These are phyloP conservation scores for Hipparchia sbordonii DNA, from an alignment of 2,888 invertebrate genomes.

Conservation along the genomic window DNA sequence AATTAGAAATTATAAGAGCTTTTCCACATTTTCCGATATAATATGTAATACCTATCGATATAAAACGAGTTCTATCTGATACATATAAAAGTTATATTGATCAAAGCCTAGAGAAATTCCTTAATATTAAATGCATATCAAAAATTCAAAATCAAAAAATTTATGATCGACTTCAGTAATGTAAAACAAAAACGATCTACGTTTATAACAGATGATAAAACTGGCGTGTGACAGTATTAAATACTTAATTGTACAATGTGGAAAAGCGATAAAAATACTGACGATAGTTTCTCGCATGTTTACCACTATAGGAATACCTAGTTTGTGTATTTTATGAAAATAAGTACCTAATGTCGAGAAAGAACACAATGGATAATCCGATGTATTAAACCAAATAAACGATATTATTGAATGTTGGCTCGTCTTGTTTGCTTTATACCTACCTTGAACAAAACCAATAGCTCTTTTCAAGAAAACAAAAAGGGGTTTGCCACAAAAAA, in stretches of 20 bases:
- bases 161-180: no score
- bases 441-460: background rate
- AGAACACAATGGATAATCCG: background rate
- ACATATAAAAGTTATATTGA: no score
- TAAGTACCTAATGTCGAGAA: background rate
- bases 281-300: background rate
- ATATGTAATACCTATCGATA: no score
- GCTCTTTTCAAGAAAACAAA: background rate
- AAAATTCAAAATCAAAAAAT: no score
- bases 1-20: slow-evolving; percentile 6
- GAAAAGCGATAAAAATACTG: background rate
- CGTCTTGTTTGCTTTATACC: background rate
- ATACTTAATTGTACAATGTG: background rate
- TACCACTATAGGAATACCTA: background rate
- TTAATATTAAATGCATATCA: no score
- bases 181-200: no score
- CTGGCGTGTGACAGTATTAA: no score
- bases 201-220: no score
- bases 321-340: background rate
- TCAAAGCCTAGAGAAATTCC: no score
- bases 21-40: background rate
- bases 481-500: no score
- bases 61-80: no score
- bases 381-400: slow-evolving; percentile 11
- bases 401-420: slow-evolving; percentile 19